Evolutionary conservation across 1,140 invertebrate genomes (phyloP), one percentile per base, ranked within the genome.

Genomic region (Myzus persicae): DNA sequence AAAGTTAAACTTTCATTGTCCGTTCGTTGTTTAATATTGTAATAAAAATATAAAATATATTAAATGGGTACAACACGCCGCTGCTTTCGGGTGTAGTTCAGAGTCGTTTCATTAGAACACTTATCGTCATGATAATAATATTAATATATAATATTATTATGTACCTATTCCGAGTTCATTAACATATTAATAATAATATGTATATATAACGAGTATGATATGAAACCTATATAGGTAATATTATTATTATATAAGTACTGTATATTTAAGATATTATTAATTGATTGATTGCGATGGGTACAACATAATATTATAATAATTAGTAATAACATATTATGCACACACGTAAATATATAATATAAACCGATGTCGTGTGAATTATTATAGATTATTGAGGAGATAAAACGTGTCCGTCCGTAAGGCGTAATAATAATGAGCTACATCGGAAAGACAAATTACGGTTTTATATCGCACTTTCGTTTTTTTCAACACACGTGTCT

Each of bases 381-480:
- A 76, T 76, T 76, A 76, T 42, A 85, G 26, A 85, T 85, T 44
- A n/a, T 85, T 85, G 24, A n/a, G n/a, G 40, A n/a, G 40, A 44
- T 85, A 85, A 44, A 85, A 40, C 38, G 11, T 26, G 40, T 85
- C 31, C 20, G 31, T 46, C 85, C 46, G 42, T 9, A 46, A 87
- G 85, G 85, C 85, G 38, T n/a, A 87, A 46, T 44, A 48, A 44
- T 44, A 31, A 40, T 76, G n/a, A 76, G 4, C 31, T 14, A 76
- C 26, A 40, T 44, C 31, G 42, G 84, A 48, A 36, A 36, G 31
- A 46, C 42, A 46, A 46, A 46, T 87, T 46, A 87, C 20, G 14
- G 6, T 87, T 87, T 36, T 87, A 46, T 87, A 44, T 36, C 31
- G 42, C 85, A 87, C 85, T 87, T 87, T 87, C 85, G 31, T 48